Conservation (phyloP, 64 coral and sea anemone genomes). For the Pocillopora verrucosa region DNA sequence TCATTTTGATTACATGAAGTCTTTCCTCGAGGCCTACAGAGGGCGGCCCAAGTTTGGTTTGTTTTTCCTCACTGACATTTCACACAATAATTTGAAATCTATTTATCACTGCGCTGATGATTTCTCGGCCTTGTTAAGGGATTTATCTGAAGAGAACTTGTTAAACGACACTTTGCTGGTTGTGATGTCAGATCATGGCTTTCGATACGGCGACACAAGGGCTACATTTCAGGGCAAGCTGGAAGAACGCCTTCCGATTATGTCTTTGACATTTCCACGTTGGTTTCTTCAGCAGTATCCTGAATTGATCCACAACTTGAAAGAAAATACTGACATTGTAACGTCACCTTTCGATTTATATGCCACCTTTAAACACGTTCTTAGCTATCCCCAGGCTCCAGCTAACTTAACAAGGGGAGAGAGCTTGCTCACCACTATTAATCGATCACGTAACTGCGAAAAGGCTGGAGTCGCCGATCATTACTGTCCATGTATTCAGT, state of each 20-base stretch:
- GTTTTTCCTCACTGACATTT: conserved; percentile 71
- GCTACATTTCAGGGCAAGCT: conserved; percentile 79
- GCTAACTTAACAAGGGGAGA: conserved; percentile 41
- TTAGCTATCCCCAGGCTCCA: conserved; percentile 69
- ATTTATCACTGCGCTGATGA: conserved; percentile 41
- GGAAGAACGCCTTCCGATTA: conserved; percentile 83
- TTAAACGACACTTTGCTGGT: conserved; percentile 86
- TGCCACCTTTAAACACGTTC: conserved; percentile 68
- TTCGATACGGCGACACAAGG: conserved; percentile 74
- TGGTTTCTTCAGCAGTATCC: conserved; percentile 58
- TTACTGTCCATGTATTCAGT: conserved; percentile 90
- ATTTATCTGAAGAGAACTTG: conserved; percentile 48
- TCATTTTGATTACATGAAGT: conserved; percentile 88
- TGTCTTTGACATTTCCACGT: conserved; percentile 75
- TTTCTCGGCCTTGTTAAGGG: conserved; percentile 71
- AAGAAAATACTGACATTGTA: conserved; percentile 62
- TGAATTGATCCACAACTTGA: conserved; percentile 40
- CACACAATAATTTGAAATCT: conserved; percentile 75
- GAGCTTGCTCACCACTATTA: conserved; percentile 70
- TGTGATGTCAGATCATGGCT: conserved; percentile 84
- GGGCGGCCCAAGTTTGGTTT: conserved; percentile 81
- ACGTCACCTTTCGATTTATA: conserved; percentile 95
- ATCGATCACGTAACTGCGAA: conserved; percentile 63
- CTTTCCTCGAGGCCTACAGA: conserved; percentile 81
- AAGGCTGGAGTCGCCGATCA: conserved; percentile 76